Evolutionary conservation across 2,113 vertebrate genomes (phyloP).

Genomic region (Panthera tigris): DNA sequence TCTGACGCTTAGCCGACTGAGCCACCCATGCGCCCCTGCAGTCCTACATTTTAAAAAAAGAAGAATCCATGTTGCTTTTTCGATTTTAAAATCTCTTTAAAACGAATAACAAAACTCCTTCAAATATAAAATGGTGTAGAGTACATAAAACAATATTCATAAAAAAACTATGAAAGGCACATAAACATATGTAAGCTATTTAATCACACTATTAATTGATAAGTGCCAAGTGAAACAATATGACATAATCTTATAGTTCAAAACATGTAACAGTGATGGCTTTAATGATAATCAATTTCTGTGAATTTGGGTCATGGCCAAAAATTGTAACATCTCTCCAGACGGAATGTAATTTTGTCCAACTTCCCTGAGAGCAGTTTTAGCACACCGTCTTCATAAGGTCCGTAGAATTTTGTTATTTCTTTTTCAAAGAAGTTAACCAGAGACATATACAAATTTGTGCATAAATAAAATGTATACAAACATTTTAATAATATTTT

Average conservation of each 20-base stretch:
- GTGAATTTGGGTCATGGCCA: neutral
- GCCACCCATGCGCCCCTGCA: neutral
- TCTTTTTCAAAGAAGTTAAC: neutral
- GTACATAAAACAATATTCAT: neutral
- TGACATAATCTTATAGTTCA: neutral
- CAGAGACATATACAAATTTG: neutral
- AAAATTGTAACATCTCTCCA: neutral
- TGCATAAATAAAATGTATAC: neutral
- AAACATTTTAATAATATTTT: neutral
- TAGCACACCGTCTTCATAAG: neutral
- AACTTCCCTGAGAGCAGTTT: neutral
- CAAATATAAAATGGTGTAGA: neutral
- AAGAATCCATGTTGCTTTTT: neutral
- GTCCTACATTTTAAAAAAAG: slow-evolving; percentile 73
- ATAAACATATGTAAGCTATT: neutral
- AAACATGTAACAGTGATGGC: neutral
- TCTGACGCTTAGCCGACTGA: no score
- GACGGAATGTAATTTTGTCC: neutral
- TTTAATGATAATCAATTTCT: neutral
- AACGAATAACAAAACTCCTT: neutral
- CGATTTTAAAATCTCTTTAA: neutral
- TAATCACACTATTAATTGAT: neutral
- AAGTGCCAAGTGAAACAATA: neutral
- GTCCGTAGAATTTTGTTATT: neutral
- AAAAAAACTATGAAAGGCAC: neutral